Percentiles rank a stretch among this genome's conserved stretches.
Conservation (phyloP, 1,140 invertebrate species). For the Polyergus mexicanus region DNA sequence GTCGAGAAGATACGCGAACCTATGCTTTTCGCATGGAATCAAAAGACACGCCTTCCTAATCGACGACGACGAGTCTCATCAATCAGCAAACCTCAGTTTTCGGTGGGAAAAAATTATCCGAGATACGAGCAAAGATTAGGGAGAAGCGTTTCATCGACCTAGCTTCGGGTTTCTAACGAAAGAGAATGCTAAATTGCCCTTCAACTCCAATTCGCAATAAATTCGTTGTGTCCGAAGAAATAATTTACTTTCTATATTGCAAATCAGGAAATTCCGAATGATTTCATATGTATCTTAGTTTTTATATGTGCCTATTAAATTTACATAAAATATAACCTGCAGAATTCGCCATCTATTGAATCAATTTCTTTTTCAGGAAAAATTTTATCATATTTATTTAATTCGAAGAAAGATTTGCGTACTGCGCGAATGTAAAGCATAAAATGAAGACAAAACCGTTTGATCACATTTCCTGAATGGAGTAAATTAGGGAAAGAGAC, state of each 20-base stretch:
- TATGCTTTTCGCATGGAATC: conserved; percentile 59
- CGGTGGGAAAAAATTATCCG: conserved; percentile 39
- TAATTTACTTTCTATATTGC: neutral
- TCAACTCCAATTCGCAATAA: neutral
- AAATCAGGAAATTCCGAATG: neutral
- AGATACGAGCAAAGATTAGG: conserved; percentile 42
- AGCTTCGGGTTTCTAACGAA: neutral
- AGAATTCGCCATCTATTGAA: neutral
- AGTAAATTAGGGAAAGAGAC: neutral
- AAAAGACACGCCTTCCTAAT: conserved; percentile 47
- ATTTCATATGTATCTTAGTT: neutral
- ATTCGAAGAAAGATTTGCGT: neutral
- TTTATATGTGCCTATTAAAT: neutral
- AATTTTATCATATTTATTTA: neutral
- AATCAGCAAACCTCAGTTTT: conserved; percentile 27
- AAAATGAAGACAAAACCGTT: neutral
- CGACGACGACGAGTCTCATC: conserved; percentile 51
- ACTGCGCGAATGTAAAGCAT: neutral
- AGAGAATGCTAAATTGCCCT: conserved; percentile 18
- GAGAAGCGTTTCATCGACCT: conserved; percentile 2
- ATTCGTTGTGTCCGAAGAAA: neutral
- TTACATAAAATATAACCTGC: neutral
- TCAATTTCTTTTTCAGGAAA: neutral
- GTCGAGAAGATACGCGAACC: conserved; percentile 35
- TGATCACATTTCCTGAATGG: neutral